phyloP scores from a whole-genome alignment of 2,113 vertebrate genomes.

The Rhinoptilus africanus region DNA sequence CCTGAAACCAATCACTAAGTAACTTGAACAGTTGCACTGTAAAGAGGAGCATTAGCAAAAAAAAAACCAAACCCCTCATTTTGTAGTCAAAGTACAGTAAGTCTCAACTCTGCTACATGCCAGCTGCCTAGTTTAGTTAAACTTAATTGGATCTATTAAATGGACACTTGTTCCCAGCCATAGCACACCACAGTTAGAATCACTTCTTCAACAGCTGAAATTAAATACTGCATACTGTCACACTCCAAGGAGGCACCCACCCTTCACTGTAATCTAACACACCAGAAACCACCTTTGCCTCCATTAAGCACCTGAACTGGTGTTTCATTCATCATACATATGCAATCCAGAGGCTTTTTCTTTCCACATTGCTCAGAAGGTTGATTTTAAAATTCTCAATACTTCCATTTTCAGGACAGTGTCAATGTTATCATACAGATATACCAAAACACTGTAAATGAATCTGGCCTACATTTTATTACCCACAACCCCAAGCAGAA shows the following conservation, averaged over 20 bases:
- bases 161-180: neutral
- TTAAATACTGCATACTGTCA: neutral
- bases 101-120: neutral
- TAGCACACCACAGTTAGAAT: neutral
- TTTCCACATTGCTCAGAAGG: neutral
- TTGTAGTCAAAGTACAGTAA: neutral
- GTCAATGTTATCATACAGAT: neutral
- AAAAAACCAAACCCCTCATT: no score
- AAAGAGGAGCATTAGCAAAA: neutral
- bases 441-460: neutral
- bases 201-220: neutral
- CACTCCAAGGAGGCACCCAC: neutral
- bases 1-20: neutral
- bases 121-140: neutral
- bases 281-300: neutral
- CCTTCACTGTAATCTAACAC: neutral
- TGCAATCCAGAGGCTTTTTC: neutral
- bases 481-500: neutral
- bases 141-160: neutral
- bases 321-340: neutral
- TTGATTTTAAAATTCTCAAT: neutral
- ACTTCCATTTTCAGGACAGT: neutral
- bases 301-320: neutral
- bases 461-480: constrained; percentile 24
- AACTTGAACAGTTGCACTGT: neutral